Percentiles rank a stretch among this genome's conserved stretches.
phyloP scores from a whole-genome alignment of 2,797 vertebrate species.

The Xiphorhynchus erythropygius region DNA sequence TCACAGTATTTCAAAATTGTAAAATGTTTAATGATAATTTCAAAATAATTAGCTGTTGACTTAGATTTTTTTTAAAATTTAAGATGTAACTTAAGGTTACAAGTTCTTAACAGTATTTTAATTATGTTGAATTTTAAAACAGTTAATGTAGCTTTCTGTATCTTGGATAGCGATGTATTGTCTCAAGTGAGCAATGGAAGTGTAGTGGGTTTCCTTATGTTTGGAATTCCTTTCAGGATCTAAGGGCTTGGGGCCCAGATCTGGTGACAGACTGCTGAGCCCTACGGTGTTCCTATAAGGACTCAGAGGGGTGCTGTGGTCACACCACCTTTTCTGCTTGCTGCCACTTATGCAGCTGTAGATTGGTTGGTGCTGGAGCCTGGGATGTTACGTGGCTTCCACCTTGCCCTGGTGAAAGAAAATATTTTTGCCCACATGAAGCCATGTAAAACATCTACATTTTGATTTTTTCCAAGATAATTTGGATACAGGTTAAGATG shows the following conservation, averaged over 20 bases:
- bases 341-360: background rate
- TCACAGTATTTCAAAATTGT: background rate
- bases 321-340: background rate
- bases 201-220: background rate
- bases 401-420: background rate
- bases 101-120: background rate
- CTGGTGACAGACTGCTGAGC: rapidly evolving
- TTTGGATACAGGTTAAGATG: background rate
- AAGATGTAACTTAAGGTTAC: background rate
- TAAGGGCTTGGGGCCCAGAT: background rate
- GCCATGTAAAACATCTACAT: background rate
- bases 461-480: background rate
- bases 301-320: background rate
- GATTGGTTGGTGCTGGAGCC: background rate
- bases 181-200: background rate
- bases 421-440: background rate
- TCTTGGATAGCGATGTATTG: rapidly evolving
- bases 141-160: background rate
- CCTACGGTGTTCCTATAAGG: background rate
- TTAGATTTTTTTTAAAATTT: background rate
- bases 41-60: background rate
- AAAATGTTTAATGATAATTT: background rate
- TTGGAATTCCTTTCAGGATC: background rate
- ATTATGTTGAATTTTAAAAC: background rate
- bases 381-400: background rate